A percentile compares a stretch with the other conserved stretches of the same genome.
Conservation (phyloP, 2,888 invertebrate genomes). For the Acheta domesticus region DNA sequence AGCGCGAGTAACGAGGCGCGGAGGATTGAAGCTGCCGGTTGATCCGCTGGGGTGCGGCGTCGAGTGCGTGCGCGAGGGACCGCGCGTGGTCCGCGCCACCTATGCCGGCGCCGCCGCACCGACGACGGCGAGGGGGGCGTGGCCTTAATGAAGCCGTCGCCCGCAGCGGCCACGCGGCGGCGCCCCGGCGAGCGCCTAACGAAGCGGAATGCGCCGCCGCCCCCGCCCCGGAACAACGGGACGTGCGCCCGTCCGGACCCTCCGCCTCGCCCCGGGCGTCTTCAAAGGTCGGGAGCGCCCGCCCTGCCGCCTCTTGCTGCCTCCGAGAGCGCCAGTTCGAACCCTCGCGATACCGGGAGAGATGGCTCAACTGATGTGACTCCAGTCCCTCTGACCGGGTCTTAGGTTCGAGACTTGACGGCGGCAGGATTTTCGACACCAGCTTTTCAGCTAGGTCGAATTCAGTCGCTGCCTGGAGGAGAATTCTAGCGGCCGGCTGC, state of each 20-base stretch:
- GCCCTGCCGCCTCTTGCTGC: not conserved
- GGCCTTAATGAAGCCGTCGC: not conserved
- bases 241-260: not conserved
- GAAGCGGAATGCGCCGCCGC: not conserved
- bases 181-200: not conserved
- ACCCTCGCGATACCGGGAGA: too few relatives aligned
- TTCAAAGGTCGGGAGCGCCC: not conserved
- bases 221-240: not conserved
- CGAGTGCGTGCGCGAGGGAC: not conserved
- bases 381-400: too few relatives aligned
- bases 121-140: not conserved
- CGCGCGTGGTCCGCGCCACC: not conserved
- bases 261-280: not conserved
- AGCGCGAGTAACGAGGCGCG: too few relatives aligned
- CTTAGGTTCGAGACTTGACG: too few relatives aligned
- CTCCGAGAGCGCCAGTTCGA: not conserved
- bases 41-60: too few relatives aligned
- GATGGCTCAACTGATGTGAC: too few relatives aligned
- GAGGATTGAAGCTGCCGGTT: too few relatives aligned
- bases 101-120: not conserved
- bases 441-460: too few relatives aligned
- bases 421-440: too few relatives aligned
- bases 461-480: too few relatives aligned
- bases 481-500: too few relatives aligned
- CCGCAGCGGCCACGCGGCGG: constrained; percentile 18